Percentiles rank a stretch among this genome's conserved stretches.
phyloP scores from a whole-genome alignment of 2,888 invertebrate species.

The Drosophila pegasa region DNA sequence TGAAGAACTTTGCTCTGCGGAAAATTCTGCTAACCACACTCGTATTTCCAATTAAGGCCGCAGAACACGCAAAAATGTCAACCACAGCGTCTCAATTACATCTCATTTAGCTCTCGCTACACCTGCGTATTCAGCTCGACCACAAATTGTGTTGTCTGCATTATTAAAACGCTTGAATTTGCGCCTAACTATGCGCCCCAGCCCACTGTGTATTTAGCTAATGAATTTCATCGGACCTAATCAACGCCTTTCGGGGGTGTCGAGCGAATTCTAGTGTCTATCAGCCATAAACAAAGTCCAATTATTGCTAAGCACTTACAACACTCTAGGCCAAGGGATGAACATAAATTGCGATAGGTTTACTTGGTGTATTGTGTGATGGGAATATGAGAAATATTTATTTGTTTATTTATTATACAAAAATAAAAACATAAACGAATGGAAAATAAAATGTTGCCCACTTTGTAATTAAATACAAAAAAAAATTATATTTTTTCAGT shows the following conservation, averaged over 20 bases:
- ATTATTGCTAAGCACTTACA: conserved; percentile 1
- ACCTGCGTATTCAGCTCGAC: background rate
- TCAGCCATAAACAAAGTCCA: conserved; percentile 2
- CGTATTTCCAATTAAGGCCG: conserved; percentile 51
- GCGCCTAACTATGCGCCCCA: conserved; percentile 38
- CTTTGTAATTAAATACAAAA: too few species aligned
- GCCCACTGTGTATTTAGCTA: conserved; percentile 18
- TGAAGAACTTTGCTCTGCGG: background rate
- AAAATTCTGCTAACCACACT: background rate
- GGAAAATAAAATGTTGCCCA: too few species aligned
- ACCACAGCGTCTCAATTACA: conserved; percentile 56
- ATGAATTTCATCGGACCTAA: conserved; percentile 17
- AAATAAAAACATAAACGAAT: too few species aligned
- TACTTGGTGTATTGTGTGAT: too few species aligned
- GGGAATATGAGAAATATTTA: too few species aligned
- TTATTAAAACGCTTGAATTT: conserved; percentile 47
- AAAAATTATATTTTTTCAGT: too few species aligned
- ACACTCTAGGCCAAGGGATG: conserved; percentile 9
- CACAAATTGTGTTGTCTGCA: conserved; percentile 29
- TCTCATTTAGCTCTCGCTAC: conserved; percentile 12
- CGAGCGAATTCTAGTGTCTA: conserved; percentile 6
- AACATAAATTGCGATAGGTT: background rate
- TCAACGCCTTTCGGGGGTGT: conserved; percentile 3
- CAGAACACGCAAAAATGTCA: conserved; percentile 31
- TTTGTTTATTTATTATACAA: too few species aligned